Evolutionary conservation across 1,140 invertebrate genomes (phyloP).

Genomic region (Lucilia cuprina): DNA sequence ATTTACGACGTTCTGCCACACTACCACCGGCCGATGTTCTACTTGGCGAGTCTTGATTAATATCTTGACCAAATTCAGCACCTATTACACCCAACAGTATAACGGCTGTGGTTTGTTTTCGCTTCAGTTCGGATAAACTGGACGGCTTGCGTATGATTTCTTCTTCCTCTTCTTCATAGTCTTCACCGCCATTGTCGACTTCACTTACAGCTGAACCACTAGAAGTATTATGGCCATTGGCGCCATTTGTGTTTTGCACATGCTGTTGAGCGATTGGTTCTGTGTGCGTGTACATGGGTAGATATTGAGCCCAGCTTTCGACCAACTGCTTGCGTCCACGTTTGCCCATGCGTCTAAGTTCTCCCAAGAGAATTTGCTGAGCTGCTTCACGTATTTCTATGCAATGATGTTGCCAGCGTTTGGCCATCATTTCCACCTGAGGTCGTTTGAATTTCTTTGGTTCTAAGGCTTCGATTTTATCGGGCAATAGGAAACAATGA

Average conservation of each 20-base stretch:
- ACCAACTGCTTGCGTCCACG: slow-evolving; percentile 92
- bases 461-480: slow-evolving; percentile 79
- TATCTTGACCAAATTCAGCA: slow-evolving; percentile 95
- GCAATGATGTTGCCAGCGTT: slow-evolving; percentile 98
- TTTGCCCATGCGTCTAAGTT: slow-evolving; percentile 87
- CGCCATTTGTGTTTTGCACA: slow-evolving; percentile 46
- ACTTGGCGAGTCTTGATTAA: slow-evolving; percentile 70
- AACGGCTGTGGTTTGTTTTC: slow-evolving; percentile 96
- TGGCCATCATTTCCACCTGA: slow-evolving; percentile 95
- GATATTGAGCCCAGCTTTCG: slow-evolving; percentile 93
- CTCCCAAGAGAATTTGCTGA: slow-evolving; percentile 93
- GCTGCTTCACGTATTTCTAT: slow-evolving; percentile 96
- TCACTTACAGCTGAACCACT: slow-evolving; percentile 34
- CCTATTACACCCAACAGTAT: slow-evolving; percentile 97
- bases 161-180: slow-evolving; percentile 87
- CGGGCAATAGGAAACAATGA: slow-evolving; percentile 94
- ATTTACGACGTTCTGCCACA: slow-evolving; percentile 71
- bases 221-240: slow-evolving; percentile 32
- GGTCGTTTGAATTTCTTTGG: slow-evolving; percentile 87
- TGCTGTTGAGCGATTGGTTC: slow-evolving; percentile 71
- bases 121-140: slow-evolving; percentile 83
- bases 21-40: slow-evolving; percentile 62
- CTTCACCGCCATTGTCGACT: slow-evolving; percentile 64
- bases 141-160: slow-evolving; percentile 80
- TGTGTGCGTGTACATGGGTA: slow-evolving; percentile 85